A percentile compares a stretch with the other conserved stretches of the same genome.
Conservation (phyloP, 2,113 vertebrate genomes). For the Triplophysa tibetana region DNA sequence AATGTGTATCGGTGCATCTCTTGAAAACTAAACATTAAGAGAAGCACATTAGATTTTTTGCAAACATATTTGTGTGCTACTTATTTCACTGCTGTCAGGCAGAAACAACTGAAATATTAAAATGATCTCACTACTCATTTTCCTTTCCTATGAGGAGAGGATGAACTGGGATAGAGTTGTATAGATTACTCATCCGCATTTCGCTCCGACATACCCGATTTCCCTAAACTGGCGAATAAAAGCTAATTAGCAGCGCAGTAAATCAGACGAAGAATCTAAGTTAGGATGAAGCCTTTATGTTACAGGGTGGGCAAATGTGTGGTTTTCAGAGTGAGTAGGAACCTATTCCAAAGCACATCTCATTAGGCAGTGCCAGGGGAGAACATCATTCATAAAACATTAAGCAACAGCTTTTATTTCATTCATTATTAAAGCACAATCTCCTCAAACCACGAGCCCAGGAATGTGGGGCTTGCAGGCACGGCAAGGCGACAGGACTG, state of each 20-base stretch:
- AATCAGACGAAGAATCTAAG: not conserved
- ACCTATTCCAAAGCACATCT: constrained; percentile 9
- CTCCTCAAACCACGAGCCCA: constrained; percentile 52
- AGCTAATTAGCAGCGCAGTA: constrained; percentile 2
- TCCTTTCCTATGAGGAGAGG: not conserved
- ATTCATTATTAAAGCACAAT: constrained; percentile 64
- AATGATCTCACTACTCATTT: too few relatives aligned
- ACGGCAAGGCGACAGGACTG: not conserved
- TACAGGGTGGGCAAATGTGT: not conserved
- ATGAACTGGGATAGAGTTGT: not conserved
- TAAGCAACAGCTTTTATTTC: constrained; percentile 62
- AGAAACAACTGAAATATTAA: too few relatives aligned
- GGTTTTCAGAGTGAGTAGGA: not conserved
- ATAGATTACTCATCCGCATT: constrained; percentile 27
- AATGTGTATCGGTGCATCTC: too few relatives aligned
- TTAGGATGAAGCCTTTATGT: not conserved
- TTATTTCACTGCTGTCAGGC: too few relatives aligned
- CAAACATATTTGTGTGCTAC: too few relatives aligned
- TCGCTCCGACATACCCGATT: not conserved
- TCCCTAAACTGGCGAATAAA: not conserved
- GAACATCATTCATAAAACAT: constrained; percentile 67
- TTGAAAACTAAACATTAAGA: too few relatives aligned
- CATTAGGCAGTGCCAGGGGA: constrained; percentile 22
- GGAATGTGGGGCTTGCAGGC: constrained; percentile 45
- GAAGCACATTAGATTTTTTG: too few relatives aligned